Conservation (phyloP, 2,797 vertebrate genomes). For the Microhierax caerulescens region DNA sequence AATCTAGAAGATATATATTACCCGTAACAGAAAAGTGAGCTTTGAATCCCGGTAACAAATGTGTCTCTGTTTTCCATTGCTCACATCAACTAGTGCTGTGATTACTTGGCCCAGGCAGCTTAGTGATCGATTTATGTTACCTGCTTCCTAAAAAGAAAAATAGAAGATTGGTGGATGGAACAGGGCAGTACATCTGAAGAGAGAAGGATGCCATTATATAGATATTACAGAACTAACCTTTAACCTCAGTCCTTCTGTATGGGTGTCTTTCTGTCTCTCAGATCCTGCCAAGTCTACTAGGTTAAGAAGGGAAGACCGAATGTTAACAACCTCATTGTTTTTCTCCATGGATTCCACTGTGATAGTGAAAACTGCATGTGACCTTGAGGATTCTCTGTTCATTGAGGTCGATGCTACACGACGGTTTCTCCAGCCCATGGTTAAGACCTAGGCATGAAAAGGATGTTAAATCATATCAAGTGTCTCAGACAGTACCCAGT, state of each 20-base stretch:
- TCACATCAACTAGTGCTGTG: constrained; percentile 91
- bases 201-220: neutral
- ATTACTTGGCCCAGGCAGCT: constrained; percentile 96
- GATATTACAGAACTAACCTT: constrained; percentile 78
- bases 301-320: constrained; percentile 91
- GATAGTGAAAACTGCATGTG: constrained; percentile 94
- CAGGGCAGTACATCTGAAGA: neutral
- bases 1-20: constrained; percentile 51
- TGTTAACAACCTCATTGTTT: constrained; percentile 87
- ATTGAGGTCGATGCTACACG: constrained; percentile 95
- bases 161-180: neutral
- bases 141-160: constrained; percentile 83
- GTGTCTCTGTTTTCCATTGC: constrained; percentile 91
- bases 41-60: constrained; percentile 95
- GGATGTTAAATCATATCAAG: neutral
- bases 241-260: constrained; percentile 88
- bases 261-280: constrained; percentile 93
- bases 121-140: constrained; percentile 93
- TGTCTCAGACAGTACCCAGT: neutral
- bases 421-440: constrained; percentile 92
- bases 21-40: constrained; percentile 92
- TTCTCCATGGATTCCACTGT: constrained; percentile 93
- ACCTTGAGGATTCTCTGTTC: constrained; percentile 96
- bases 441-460: constrained; percentile 81
- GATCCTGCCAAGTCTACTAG: constrained; percentile 95